Base-by-base conservation (phyloP, 2,888 invertebrate species). In the Xestia ashworthii region DNA sequence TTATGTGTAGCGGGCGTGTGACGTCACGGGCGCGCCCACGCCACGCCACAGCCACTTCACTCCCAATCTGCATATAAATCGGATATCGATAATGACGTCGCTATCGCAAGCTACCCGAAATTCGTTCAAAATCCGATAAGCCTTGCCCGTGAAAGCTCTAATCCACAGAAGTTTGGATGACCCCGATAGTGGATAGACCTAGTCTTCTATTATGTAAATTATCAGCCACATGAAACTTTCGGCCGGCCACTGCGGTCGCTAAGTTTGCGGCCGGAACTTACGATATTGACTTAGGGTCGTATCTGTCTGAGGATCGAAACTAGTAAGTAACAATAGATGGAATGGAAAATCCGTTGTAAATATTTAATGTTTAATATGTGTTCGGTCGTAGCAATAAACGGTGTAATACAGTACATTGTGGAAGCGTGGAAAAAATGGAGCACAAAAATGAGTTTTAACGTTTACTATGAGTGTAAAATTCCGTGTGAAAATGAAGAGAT, bases 11-110 rank as follows among this genome's bases (percentile, higher is more conserved):
- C 74, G 89, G 85, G 81, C 88, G 90, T 91, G 92, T 93, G 93
- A 93, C 93, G 92, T 91, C 93, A 92, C 87, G 82, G 87, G 85
- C 90, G 86, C 91, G 80, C 89, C 91, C 91, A 88, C 89, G 87
- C 91, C 90, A 90, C 89, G 86, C 89, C 87, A 85, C 89, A 87
- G 88, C 90, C 92, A 92, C 94, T 95, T 93, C 93, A 93, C 92
- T 93, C 88, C 89, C 93, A 95, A 97, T 97, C 96, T 97, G 96
- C 97, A 97, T 97, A 96, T 96, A 96, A 96, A 97, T 97, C 96
- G 96, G 95, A 95, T 96, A 95, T 94, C 95, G 95, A 95, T 96
- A 96, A 96, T 96, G 95, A 95, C 94, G 94, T 95, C 94, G 94
- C 94, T 92, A 94, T 95, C 95, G 94, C 94, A 95, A 96, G 95